These are phyloP conservation scores for Psilanteris sp. DNA, from an alignment of 1,140 invertebrate species.

Conservation along the genomic window DNA sequence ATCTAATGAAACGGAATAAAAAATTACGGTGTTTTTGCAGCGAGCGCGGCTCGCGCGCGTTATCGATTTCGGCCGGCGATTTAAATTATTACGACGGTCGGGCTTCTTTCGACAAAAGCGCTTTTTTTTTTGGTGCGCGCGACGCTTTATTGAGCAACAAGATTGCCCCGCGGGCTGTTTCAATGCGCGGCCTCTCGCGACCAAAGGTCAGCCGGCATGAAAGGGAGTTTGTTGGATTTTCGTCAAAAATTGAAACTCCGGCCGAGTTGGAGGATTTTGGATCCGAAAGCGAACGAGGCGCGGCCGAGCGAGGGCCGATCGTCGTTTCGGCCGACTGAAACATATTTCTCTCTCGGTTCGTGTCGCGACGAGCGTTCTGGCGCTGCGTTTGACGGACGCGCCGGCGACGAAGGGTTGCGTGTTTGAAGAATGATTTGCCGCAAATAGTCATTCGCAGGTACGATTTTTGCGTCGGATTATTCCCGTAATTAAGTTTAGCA, in stretches of 20 bases:
- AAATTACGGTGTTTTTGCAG: slow-evolving; percentile 11
- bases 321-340: too few species aligned
- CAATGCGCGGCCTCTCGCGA: slow-evolving; percentile 10
- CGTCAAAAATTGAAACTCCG: slow-evolving; percentile 16
- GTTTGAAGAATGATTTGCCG: too few species aligned
- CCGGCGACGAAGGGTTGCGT: too few species aligned
- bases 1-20: slow-evolving; percentile 40
- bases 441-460: too few species aligned
- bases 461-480: background rate
- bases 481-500: slow-evolving; percentile 3
- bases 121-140: slow-evolving; percentile 11
- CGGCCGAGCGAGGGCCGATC: too few species aligned
- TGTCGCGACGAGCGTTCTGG: too few species aligned
- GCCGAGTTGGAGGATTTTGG: slow-evolving; percentile 1
- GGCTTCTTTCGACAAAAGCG: too few species aligned
- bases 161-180: slow-evolving; percentile 11
- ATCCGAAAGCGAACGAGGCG: background rate
- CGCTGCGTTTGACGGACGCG: background rate
- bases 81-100: slow-evolving; percentile 21
- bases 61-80: slow-evolving; percentile 10
- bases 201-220: slow-evolving; percentile 4
- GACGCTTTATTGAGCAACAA: slow-evolving; percentile 17
- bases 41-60: slow-evolving; percentile 2
- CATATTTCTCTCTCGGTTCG: too few species aligned
- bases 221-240: slow-evolving; percentile 38